phyloP scores from a whole-genome alignment of 2,113 vertebrate species.

The Dipodomys stephensi region DNA sequence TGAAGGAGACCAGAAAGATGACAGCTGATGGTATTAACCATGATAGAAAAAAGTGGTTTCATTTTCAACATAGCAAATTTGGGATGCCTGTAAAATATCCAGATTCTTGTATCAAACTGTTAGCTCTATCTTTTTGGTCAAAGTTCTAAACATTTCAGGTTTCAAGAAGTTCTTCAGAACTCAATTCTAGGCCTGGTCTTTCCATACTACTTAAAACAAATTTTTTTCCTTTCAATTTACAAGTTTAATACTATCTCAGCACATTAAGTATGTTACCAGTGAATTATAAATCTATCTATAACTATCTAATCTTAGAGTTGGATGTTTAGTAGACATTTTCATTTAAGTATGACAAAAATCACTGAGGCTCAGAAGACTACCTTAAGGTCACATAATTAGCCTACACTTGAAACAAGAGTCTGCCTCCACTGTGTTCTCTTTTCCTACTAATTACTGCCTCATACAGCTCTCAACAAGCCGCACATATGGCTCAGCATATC shows the following conservation, averaged over 20 bases:
- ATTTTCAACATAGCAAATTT: background rate
- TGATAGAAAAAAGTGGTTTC: background rate
- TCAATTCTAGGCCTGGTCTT: background rate
- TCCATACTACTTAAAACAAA: background rate
- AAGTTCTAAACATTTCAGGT: background rate
- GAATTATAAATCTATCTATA: background rate
- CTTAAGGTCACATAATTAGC: background rate
- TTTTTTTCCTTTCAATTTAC: background rate
- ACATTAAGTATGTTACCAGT: background rate
- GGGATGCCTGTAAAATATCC: background rate
- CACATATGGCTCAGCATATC: too few relatives aligned
- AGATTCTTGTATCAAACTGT: background rate
- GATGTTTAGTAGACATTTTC: background rate
- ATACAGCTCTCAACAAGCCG: too few relatives aligned
- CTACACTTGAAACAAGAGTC: background rate
- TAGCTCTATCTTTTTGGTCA: slow-evolving; percentile 1
- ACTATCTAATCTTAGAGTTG: background rate
- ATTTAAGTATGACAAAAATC: slow-evolving; percentile 4
- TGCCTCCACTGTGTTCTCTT: too few relatives aligned
- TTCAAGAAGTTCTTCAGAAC: background rate
- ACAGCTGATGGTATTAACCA: background rate
- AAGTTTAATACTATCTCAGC: background rate
- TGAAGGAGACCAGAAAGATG: background rate
- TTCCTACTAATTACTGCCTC: too few relatives aligned
- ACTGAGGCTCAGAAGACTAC: background rate